Evolutionary conservation across 2,797 vertebrate genomes (phyloP).

Genomic region (Onychomys arenicola): DNA sequence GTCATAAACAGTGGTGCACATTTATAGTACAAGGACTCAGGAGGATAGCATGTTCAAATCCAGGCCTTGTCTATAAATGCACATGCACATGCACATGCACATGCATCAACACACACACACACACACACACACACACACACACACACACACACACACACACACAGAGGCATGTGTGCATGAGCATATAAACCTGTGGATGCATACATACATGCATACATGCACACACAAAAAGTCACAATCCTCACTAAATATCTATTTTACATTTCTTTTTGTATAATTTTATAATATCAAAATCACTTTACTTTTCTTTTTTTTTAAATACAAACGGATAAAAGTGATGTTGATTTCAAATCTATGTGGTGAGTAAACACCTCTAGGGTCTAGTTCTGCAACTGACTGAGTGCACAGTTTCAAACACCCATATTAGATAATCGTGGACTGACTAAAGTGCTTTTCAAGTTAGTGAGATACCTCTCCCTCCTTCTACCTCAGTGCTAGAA

Average conservation of each 20-base stretch:
- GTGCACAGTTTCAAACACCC: constrained; percentile 25
- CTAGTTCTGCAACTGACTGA: background rate
- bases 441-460: background rate
- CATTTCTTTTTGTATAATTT: constrained; percentile 8
- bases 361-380: constrained; percentile 8
- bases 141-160: background rate
- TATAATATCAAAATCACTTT: background rate
- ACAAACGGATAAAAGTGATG: background rate
- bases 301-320: constrained; percentile 8
- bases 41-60: background rate
- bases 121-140: background rate
- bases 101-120: background rate
- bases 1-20: background rate
- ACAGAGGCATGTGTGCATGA: background rate
- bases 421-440: background rate
- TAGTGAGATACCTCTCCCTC: background rate
- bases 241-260: background rate
- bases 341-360: background rate
- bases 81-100: too few species aligned
- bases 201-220: background rate
- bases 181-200: background rate
- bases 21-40: background rate
- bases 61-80: background rate
- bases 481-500: constrained; percentile 6
- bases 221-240: background rate